Evolutionary conservation across 2,888 invertebrate genomes (phyloP).

Genomic region (Cactoblastis cactorum): DNA sequence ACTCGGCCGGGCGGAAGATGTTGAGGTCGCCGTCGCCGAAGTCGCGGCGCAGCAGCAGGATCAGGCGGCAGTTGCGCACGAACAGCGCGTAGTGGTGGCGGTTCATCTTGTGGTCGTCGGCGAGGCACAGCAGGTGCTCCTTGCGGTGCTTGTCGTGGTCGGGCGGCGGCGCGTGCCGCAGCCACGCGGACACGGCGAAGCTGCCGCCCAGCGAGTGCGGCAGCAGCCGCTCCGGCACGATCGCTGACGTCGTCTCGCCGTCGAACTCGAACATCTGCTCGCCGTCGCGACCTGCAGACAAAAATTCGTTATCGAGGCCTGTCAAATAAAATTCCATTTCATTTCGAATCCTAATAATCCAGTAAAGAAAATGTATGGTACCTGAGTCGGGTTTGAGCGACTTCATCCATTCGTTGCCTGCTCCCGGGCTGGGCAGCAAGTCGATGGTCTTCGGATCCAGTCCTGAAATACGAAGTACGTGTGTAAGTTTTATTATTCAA

Average conservation of each 20-base stretch:
- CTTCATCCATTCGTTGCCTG: slow-evolving; percentile 89
- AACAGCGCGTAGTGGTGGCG: slow-evolving; percentile 99
- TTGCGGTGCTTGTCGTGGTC: slow-evolving; percentile 93
- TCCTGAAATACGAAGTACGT: slow-evolving; percentile 38
- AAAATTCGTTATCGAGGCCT: no score
- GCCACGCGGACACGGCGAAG: slow-evolving; percentile 96
- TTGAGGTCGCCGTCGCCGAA: slow-evolving; percentile 95
- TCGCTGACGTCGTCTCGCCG: slow-evolving; percentile 89
- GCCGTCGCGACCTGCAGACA: slow-evolving; percentile 82
- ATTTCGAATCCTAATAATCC: no score
- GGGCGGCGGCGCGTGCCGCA: slow-evolving; percentile 91
- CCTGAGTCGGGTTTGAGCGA: slow-evolving; percentile 91
- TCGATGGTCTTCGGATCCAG: slow-evolving; percentile 91
- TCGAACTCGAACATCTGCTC: slow-evolving; percentile 98
- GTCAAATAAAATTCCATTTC: no score
- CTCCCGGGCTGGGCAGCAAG: slow-evolving; percentile 89
- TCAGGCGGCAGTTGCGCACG: slow-evolving; percentile 97
- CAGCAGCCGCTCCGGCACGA: slow-evolving; percentile 87
- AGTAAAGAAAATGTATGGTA: slow-evolving; percentile 17
- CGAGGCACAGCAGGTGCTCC: slow-evolving; percentile 97
- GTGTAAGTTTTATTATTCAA: no score
- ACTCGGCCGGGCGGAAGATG: slow-evolving; percentile 98
- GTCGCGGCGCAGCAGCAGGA: slow-evolving; percentile 93
- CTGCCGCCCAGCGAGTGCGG: slow-evolving; percentile 88
- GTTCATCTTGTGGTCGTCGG: slow-evolving; percentile 99